Base-by-base conservation (phyloP, 2,888 invertebrate species). In the Drosophila multiciliata region DNA sequence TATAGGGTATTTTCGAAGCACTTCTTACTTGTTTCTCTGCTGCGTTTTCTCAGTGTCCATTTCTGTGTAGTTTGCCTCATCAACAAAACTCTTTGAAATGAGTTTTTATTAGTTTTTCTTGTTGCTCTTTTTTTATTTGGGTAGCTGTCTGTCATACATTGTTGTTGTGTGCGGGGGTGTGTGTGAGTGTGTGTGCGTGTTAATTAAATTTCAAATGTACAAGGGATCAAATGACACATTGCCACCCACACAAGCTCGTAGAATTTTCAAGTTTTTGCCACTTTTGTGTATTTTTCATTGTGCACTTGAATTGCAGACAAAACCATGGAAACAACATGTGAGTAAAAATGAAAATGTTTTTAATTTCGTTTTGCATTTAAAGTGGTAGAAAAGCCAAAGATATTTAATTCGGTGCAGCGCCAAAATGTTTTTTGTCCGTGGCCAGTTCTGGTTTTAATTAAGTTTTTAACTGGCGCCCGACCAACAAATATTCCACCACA, bases 401-500 rank as follows among this genome's bases (percentile, higher is more conserved):
- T 83, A 73, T 83, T 53, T 80, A 40, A 59, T 68, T 71, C 68
- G 77, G 58, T 60, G 61, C 72, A 65, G 65, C 58, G 78, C 66
- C 71, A 83, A 84, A 84, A 80, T 74, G 62, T 73, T 76, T 73
- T 66, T 72, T 75, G 5, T 57, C 45, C 26, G 76, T 65, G 90
- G 76, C 88, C 87, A 87, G 88, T 90, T 88, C 76, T 86, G 87
- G 73, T 90, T 86, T 86, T 86, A 86, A 86, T 86, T 86, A 90
- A 86, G 86, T 90, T 86, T 78, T 90, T 78, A 78, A 83, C 87
- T 90, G 89, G 89, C 83, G 80, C 80, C 78, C 62, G 76, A 82
- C 67, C 90, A 83, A 77, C 75, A 85, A 82, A 58, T 40, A 38
- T 40, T 29, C 3, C 73, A 73, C 67, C 26, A 72, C 66, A 71